These are phyloP conservation scores for Apodemia mormo DNA, from an alignment of 2,888 invertebrate genomes.

Conservation along the genomic window DNA sequence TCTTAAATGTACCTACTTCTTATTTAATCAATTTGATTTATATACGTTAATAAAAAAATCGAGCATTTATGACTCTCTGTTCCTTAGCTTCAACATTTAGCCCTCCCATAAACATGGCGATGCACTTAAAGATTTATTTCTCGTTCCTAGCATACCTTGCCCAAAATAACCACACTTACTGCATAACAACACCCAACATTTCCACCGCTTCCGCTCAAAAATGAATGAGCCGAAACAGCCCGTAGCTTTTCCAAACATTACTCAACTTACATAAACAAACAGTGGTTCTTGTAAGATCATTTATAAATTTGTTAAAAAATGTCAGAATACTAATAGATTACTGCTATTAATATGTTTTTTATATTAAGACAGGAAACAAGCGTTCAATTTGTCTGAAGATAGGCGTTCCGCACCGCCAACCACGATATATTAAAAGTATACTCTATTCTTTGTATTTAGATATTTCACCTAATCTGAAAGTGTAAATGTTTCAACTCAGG, in stretches of 20 bases:
- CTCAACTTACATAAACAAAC: slow-evolving; percentile 16
- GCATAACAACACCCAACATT: slow-evolving; percentile 31
- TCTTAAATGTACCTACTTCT: no score
- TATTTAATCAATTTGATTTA: background rate
- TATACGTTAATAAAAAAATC: background rate
- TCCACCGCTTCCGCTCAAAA: slow-evolving; percentile 28
- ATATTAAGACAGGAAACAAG: background rate
- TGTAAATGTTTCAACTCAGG: no score
- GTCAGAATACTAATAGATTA: slow-evolving; percentile 16
- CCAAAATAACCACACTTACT: slow-evolving; percentile 60
- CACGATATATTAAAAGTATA: background rate
- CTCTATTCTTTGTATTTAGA: no score
- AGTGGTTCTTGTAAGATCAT: slow-evolving; percentile 16
- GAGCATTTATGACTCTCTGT: slow-evolving; percentile 20
- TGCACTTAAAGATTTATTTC: slow-evolving; percentile 62
- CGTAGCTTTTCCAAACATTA: slow-evolving; percentile 18
- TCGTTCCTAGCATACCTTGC: slow-evolving; percentile 57
- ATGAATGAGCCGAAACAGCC: slow-evolving; percentile 18
- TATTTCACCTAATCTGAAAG: no score
- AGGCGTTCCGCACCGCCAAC: background rate
- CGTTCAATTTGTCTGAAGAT: slow-evolving; percentile 5
- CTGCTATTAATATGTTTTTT: slow-evolving; percentile 12
- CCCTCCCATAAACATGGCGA: slow-evolving; percentile 68
- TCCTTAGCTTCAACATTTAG: slow-evolving; percentile 59
- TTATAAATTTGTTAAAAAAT: slow-evolving; percentile 15